Evolutionary conservation across 2,113 vertebrate species (phyloP), one percentile per base, ranked within the genome.

Genomic region (Amia ocellicauda): DNA sequence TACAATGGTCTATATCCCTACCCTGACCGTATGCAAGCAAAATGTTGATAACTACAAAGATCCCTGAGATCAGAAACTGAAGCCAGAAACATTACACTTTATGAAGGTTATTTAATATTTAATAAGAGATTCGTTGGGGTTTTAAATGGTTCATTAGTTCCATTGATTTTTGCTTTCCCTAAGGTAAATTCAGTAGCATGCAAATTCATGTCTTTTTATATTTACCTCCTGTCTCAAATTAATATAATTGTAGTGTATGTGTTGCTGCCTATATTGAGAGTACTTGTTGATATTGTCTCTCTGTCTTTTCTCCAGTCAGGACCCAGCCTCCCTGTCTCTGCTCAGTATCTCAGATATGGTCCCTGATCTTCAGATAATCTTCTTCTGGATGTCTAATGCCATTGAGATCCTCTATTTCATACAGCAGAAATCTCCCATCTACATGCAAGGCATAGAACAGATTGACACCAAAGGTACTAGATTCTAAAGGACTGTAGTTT

Each of bases 361-460:
- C 20, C 95, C 94, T 0, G 94, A 98, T 74, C 85, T 98, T 67
- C 94, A 94, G 84, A 92, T 91, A 71, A 80, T 98, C 50, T 85
- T 97, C 73, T 96, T 98, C 86, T 98, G 96, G 96, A 98, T 98
- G 96, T 90, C 96, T 53, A 98, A 98, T 9, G 84, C 92, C 75
- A 91, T 97, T 0, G 95, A 98, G 86, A 88, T 98, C 61, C 90
- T 98, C 16, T 97, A 96, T 85, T 98, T 98, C 1, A 78, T 93
- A 62, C 96, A 98, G 78, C 94, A 98, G 87, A 90, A 90, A 66
- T 92, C 91, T 0, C 96, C 96, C 0, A 75, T 89, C 1, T 97
- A 95, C 78, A 88, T 93, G 79, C 94, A 95, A 85, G 86, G 74
- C 76, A 89, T 97, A 80, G 94, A 94, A 66, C 89, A 88, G 22